Percentiles rank a stretch among this genome's conserved stretches.
phyloP scores from a whole-genome alignment of 1,140 invertebrate species.

The Atta cephalotes region DNA sequence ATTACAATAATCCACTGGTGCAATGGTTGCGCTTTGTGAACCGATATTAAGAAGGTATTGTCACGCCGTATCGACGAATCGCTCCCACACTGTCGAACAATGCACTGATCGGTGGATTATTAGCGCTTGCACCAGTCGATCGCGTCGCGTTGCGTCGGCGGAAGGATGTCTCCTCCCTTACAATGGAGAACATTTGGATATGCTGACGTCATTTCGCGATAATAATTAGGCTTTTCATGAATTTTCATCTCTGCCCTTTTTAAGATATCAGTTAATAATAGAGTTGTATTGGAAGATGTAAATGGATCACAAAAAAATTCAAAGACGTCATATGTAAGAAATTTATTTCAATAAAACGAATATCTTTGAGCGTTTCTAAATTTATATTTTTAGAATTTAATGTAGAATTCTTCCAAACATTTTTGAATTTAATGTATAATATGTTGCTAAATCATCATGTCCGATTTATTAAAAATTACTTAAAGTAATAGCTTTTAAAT shows the following conservation, averaged over 20 bases:
- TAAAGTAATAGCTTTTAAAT: not conserved
- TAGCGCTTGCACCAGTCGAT: slow-evolving; percentile 21
- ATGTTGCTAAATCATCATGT: not conserved
- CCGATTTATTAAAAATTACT: not conserved
- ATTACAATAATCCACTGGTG: slow-evolving; percentile 69
- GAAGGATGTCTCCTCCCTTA: not conserved
- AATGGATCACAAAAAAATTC: not conserved
- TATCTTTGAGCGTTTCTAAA: not conserved
- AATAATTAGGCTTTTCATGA: slow-evolving; percentile 44
- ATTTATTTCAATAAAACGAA: not conserved
- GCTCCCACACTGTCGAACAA: slow-evolving; percentile 58
- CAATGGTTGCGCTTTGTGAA: slow-evolving; percentile 60
- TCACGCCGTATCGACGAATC: slow-evolving; percentile 69
- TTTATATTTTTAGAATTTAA: not conserved
- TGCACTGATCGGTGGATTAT: slow-evolving; percentile 56
- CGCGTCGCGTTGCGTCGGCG: not conserved
- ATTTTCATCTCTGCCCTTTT: not conserved
- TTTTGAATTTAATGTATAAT: not conserved
- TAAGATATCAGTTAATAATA: not conserved
- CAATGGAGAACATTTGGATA: slow-evolving; percentile 13
- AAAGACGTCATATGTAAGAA: not conserved
- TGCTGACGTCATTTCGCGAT: slow-evolving; percentile 10
- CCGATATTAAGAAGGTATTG: slow-evolving; percentile 75
- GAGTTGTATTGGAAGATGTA: not conserved
- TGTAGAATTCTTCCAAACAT: not conserved